These are phyloP conservation scores for Hafferia zeledoni DNA, from an alignment of 2,797 vertebrate species.

Conservation along the genomic window DNA sequence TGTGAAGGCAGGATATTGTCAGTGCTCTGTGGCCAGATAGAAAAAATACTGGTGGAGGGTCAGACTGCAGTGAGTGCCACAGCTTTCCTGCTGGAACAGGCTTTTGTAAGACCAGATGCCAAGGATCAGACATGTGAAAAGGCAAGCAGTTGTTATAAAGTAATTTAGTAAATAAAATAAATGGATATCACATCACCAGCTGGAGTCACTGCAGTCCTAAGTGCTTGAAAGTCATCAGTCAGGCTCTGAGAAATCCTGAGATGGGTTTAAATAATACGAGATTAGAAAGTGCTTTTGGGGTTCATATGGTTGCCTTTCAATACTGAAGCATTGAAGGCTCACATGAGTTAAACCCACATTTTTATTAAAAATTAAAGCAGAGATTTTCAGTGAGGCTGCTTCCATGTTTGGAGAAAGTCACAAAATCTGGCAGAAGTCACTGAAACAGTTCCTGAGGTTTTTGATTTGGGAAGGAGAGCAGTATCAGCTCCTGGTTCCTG, in stretches of 20 bases:
- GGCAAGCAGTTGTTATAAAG: neutral
- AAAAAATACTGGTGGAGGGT: neutral
- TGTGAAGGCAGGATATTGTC: neutral
- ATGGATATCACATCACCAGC: neutral
- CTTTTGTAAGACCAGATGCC: neutral
- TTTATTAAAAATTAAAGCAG: neutral
- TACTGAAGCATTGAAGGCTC: neutral
- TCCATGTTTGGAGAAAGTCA: neutral
- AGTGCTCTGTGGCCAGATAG: neutral
- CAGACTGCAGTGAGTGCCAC: neutral
- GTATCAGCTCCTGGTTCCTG: neutral
- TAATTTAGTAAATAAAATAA: constrained; percentile 37
- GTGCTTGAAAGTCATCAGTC: constrained; percentile 14
- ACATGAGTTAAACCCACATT: neutral
- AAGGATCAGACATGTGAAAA: neutral
- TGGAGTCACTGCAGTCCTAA: neutral
- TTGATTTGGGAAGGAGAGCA: neutral
- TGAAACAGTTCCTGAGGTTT: neutral
- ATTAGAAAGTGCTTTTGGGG: neutral
- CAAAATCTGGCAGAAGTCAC: neutral
- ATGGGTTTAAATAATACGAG: neutral
- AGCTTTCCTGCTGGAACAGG: neutral
- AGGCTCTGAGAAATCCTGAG: neutral
- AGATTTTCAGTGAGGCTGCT: neutral
- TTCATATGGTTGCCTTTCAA: neutral